A percentile compares a stretch with the other conserved stretches of the same genome.
phyloP scores from a whole-genome alignment of 2,888 invertebrate species.

The Drosophila anceps region DNA sequence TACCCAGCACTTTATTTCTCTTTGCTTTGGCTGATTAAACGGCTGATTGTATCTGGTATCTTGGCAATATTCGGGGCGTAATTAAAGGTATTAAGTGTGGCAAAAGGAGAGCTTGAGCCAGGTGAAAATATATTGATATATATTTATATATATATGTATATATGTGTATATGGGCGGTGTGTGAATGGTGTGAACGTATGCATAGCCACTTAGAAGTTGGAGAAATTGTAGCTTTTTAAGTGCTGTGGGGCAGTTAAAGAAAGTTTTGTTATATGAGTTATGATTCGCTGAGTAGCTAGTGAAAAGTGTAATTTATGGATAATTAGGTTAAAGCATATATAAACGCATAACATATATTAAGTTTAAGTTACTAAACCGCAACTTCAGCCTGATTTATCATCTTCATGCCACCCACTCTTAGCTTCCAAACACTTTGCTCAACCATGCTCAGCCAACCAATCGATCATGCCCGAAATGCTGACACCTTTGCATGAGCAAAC shows the following conservation, averaged over 20 bases:
- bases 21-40: conserved; percentile 74
- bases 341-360: neutral
- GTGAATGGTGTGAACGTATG: conserved; percentile 31
- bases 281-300: neutral
- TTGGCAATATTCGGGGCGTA: conserved; percentile 73
- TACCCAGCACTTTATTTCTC: conserved; percentile 49
- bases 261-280: conserved; percentile 8
- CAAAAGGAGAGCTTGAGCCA: conserved; percentile 7
- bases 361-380: neutral
- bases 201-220: conserved; percentile 23
- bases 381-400: neutral
- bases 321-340: neutral
- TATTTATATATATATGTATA: neutral
- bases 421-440: neutral
- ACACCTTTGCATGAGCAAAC: conserved; percentile 57
- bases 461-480: conserved; percentile 60
- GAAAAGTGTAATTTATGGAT: neutral
- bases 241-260: neutral
- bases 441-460: conserved; percentile 27
- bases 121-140: conserved; percentile 34
- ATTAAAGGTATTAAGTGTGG: conserved; percentile 76
- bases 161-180: conserved; percentile 29
- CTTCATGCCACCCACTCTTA: neutral
- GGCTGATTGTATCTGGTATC: conserved; percentile 65
- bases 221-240: conserved; percentile 37